phyloP scores from a whole-genome alignment of 2,113 vertebrate genomes.

The Heterochromis multidens region DNA sequence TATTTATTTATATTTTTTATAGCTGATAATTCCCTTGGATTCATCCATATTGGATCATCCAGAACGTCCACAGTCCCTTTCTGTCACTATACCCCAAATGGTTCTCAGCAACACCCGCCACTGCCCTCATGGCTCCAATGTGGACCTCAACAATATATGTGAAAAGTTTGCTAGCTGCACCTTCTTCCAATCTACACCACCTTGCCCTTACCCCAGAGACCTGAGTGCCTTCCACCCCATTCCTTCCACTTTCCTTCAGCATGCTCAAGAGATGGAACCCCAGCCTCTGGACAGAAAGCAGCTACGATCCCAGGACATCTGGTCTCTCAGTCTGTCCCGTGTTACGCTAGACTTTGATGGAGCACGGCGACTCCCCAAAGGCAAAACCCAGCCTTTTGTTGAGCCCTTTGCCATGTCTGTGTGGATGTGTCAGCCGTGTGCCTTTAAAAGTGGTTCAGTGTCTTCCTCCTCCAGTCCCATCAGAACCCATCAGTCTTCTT shows the following conservation, averaged over 20 bases:
- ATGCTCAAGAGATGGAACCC: constrained; percentile 73
- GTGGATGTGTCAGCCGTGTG: constrained; percentile 86
- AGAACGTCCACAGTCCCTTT: constrained; percentile 85
- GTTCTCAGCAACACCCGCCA: constrained; percentile 89
- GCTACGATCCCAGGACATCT: constrained; percentile 83
- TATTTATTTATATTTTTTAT: neutral
- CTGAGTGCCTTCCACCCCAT: constrained; percentile 80
- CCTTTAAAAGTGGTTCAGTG: constrained; percentile 9
- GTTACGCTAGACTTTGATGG: constrained; percentile 87
- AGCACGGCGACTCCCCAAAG: constrained; percentile 83
- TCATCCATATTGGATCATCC: constrained; percentile 83
- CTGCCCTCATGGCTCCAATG: constrained; percentile 75
- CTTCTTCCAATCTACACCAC: constrained; percentile 79
- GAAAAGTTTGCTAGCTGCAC: constrained; percentile 74
- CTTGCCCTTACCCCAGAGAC: constrained; percentile 79
- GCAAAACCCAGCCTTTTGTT: constrained; percentile 82
- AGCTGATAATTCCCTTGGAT: constrained; percentile 89
- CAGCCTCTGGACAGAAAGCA: constrained; percentile 45
- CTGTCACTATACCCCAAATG: constrained; percentile 71
- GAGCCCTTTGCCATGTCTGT: constrained; percentile 86
- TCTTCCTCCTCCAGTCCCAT: neutral
- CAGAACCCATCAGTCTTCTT: neutral
- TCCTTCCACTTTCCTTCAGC: constrained; percentile 82
- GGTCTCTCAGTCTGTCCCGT: constrained; percentile 84
- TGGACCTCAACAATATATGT: constrained; percentile 72